These are phyloP conservation scores for Chamaetylas fuelleborni DNA, from an alignment of 2,113 vertebrate genomes.

Conservation along the genomic window DNA sequence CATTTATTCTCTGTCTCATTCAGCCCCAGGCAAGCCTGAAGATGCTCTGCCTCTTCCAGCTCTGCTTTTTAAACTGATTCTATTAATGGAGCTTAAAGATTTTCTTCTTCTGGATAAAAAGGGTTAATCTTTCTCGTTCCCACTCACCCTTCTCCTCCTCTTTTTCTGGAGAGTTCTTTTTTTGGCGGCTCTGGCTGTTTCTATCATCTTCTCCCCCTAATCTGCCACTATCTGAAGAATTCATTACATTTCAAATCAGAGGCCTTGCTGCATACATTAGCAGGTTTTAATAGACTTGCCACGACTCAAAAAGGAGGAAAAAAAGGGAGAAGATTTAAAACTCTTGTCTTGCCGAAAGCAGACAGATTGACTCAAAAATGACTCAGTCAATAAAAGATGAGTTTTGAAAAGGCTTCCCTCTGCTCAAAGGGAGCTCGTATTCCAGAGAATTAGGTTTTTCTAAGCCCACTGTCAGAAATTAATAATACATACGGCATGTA, in stretches of 20 bases:
- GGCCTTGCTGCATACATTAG: slow-evolving; percentile 55
- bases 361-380: slow-evolving; percentile 76
- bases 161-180: slow-evolving; percentile 50
- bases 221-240: slow-evolving; percentile 68
- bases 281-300: slow-evolving; percentile 74
- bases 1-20: slow-evolving; percentile 43
- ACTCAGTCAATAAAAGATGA: slow-evolving; percentile 80
- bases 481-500: slow-evolving; percentile 63
- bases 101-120: background rate
- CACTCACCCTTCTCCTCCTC: background rate
- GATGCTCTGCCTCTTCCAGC: slow-evolving; percentile 21
- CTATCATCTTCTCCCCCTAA: slow-evolving; percentile 39
- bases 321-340: slow-evolving; percentile 71
- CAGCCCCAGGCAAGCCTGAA: slow-evolving; percentile 34
- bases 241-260: slow-evolving; percentile 61
- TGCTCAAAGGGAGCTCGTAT: slow-evolving; percentile 63
- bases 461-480: slow-evolving; percentile 67
- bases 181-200: slow-evolving; percentile 7
- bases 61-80: slow-evolving; percentile 2
- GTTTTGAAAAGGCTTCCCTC: slow-evolving; percentile 68
- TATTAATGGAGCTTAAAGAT: background rate
- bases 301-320: slow-evolving; percentile 48
- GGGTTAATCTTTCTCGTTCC: background rate
- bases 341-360: slow-evolving; percentile 75
- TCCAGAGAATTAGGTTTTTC: slow-evolving; percentile 66